A percentile compares a stretch with the other conserved stretches of the same genome.
These are phyloP conservation scores for Aphyosemion australe DNA, from an alignment of 2,113 vertebrate genomes.

Conservation along the genomic window DNA sequence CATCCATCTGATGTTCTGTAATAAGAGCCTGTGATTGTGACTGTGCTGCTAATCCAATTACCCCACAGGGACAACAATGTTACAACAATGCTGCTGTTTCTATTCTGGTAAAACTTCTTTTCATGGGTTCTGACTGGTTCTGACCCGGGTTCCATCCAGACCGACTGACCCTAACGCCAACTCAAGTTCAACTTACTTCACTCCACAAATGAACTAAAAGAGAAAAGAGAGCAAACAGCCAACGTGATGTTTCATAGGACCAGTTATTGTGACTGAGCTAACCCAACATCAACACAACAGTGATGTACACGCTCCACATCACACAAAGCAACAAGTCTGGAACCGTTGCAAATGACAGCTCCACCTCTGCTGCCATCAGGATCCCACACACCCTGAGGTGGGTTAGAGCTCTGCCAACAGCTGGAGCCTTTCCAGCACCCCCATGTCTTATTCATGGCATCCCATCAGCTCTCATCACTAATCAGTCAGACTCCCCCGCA, in stretches of 20 bases:
- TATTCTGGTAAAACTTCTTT: no score
- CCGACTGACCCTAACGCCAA: background rate
- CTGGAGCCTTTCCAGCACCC: slow-evolving; percentile 62
- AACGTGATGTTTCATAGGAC: background rate
- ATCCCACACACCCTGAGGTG: slow-evolving; percentile 39
- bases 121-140: background rate
- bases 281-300: background rate
- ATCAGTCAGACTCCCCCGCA: slow-evolving; percentile 33
- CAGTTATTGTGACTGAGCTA: background rate
- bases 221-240: background rate
- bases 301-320: background rate
- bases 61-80: no score
- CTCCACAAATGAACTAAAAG: background rate
- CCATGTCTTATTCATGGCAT: slow-evolving; percentile 66
- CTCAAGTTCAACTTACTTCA: background rate
- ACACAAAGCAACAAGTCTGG: slow-evolving; percentile 11
- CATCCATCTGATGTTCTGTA: no score
- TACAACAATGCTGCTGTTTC: no score
- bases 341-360: slow-evolving; percentile 40
- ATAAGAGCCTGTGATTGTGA: no score
- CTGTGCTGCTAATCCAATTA: no score
- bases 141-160: background rate
- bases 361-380: slow-evolving; percentile 46
- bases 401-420: slow-evolving; percentile 60
- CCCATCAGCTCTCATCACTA: slow-evolving; percentile 63